Evolutionary conservation across 2,888 invertebrate species (phyloP), one percentile per base, ranked within the genome.

Genomic region (Isoperla grammatica): DNA sequence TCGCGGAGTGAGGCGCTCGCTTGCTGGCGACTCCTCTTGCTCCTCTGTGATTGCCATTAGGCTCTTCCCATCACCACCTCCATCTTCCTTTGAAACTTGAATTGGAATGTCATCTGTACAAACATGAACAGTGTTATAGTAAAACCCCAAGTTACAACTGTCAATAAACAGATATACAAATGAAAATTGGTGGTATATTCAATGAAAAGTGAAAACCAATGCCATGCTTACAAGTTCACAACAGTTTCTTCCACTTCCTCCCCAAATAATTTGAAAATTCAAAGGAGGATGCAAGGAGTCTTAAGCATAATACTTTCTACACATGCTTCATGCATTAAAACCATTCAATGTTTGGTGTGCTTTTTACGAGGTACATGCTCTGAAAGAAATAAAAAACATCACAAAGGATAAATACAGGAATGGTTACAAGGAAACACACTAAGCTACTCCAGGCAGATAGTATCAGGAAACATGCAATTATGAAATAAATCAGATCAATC

Each of bases 51-150:
- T 59, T 13, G 55, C 57, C 60, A 61, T 63, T 61, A 79, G 79
- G 45, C 78, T 78, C 1, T 78, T 78, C 59, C 85, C 85, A 4
- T 76, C 74, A 20, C 68, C 69, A 37, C 65, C 66, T 9, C 79
- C 76, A 59, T 81, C 81, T 49, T 80, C 82, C 70, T 84, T 84
- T 11, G 81, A 82, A 50, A 82, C 82, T 79, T 90, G 90, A 69
- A 92, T 92, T 49, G 91, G 92, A 76, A 92, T 92, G 75, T 92
- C 92, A 79, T 92, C 92, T 90, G 79, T 59, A 80, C 78, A 71
- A 67, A 70, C 67, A 70, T 29, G 29, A 29, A 6, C 29, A 29
- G 29, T 29, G 29, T 29, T 29, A 29, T 29, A 29, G 4, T 29
- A 4, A 29, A 29, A 29, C 8, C 8, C n/a, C n/a, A n/a, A n/a